Base-by-base conservation (phyloP, 1,140 invertebrate species). In the Drosophila rufa region DNA sequence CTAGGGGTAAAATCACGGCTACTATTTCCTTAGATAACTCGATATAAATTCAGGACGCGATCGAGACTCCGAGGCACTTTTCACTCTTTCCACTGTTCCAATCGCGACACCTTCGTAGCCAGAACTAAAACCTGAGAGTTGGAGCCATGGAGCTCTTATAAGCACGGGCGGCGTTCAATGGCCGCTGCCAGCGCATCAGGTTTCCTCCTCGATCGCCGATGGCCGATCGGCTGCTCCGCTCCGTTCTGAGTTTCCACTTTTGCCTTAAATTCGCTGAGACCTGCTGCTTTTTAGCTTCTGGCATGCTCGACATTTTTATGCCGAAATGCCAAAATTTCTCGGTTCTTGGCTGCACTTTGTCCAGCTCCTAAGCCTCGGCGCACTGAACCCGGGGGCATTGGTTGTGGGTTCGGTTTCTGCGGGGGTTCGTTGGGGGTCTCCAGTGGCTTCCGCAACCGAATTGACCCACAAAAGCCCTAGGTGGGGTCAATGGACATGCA, bases 11-110 rank as follows among this genome's bases (percentile, higher is more conserved):
- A 92, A 93, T 93, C 92, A 93, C 92, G 91, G 91, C 92, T 92
- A 93, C 92, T 92, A 92, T 93, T 93, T 92, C 91, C 92, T 92
- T 91, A 92, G 91, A 92, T 92, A 93, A 91, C 93, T 91, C 91
- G 65, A 91, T 92, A 92, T 92, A 92, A 92, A 82, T 84, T 59
- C 25, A 67, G 46, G 47, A 60, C 27, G 50, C 46, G 43, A 17
- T 33, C 4, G 12, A 62, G 42, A 40, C n/a, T 62, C 57, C 62
- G 19, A 75, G 27, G 38, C 50, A 46, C 19, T 61, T 30, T 65
- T 43, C 14, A 46, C 40, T 17, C n/a, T 25, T 25, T 58, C 43
- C n/a, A 53, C 59, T 27, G 27, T 27, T 27, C 27, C 40, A 46
- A 46, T 38, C 47, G 61, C 58, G 67, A 33, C 64, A 82, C 79